Percentiles rank a stretch among this genome's conserved stretches.
phyloP scores from a whole-genome alignment of 1,140 invertebrate species.

The Drosophila baimaii region DNA sequence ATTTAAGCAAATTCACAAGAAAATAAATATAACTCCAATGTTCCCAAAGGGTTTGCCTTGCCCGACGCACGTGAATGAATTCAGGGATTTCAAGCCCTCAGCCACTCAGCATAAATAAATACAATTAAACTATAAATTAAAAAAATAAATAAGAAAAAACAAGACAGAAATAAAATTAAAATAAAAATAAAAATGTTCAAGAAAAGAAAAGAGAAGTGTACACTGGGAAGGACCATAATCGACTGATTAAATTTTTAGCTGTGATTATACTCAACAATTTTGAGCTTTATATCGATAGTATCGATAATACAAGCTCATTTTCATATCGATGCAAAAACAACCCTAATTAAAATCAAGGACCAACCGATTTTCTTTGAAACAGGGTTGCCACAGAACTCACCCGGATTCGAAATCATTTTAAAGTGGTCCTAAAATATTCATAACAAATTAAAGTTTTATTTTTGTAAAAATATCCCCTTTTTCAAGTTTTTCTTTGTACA shows the following conservation, averaged over 20 bases:
- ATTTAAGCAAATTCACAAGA: no score
- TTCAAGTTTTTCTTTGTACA: no score
- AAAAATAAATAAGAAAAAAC: neutral
- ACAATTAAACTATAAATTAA: neutral
- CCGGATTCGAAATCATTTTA: neutral
- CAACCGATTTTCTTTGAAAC: neutral
- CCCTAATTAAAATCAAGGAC: neutral
- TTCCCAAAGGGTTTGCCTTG: no score
- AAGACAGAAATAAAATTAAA: neutral
- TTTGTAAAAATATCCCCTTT: no score
- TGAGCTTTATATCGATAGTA: neutral
- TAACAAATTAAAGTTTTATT: no score
- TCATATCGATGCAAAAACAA: neutral
- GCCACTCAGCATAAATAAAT: no score
- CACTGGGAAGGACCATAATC: neutral
- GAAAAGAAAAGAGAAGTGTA: neutral
- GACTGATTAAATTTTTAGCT: neutral
- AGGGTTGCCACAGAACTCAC: neutral
- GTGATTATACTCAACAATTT: neutral
- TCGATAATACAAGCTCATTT: neutral
- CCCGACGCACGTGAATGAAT: no score
- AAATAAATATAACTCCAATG: no score
- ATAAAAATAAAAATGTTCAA: neutral
- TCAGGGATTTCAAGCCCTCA: no score
- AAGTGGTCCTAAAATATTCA: neutral